A percentile compares a stretch with the other conserved stretches of the same genome.
phyloP scores from a whole-genome alignment of 2,888 invertebrate genomes.

The Colostygia pectinataria region DNA sequence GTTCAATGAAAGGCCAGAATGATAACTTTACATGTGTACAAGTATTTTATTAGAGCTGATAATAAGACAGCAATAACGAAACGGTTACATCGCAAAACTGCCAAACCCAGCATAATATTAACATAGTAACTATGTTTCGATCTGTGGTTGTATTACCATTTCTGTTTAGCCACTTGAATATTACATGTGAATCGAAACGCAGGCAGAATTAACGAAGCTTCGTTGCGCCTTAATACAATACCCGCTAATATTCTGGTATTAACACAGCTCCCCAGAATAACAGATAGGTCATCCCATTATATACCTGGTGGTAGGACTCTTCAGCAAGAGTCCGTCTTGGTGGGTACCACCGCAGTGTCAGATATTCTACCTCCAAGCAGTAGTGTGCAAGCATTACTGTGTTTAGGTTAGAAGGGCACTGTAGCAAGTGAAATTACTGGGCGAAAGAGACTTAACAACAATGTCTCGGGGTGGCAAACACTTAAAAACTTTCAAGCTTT shows the following conservation, averaged over 20 bases:
- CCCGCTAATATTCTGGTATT: constrained; percentile 27
- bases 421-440: no score
- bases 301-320: no score
- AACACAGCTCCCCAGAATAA: background rate
- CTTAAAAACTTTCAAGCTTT: no score
- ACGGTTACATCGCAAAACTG: constrained; percentile 11
- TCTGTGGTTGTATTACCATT: constrained; percentile 15
- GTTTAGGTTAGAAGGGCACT: no score
- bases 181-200: constrained; percentile 29
- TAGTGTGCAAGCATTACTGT: no score
- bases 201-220: constrained; percentile 30
- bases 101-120: constrained; percentile 4
- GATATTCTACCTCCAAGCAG: no score
- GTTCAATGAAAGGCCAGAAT: background rate
- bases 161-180: constrained; percentile 21
- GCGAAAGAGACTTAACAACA: no score
- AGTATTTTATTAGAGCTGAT: constrained; percentile 5
- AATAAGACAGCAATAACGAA: constrained; percentile 8
- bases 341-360: no score
- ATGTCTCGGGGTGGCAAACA: no score
- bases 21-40: background rate
- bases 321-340: no score
- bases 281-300: constrained; percentile 4
- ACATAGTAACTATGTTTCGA: background rate
- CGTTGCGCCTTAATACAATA: constrained; percentile 28